A percentile compares a stretch with the other conserved stretches of the same genome.
phyloP scores from a whole-genome alignment of 1,140 invertebrate species.

The Ctenoplectra terminalis region DNA sequence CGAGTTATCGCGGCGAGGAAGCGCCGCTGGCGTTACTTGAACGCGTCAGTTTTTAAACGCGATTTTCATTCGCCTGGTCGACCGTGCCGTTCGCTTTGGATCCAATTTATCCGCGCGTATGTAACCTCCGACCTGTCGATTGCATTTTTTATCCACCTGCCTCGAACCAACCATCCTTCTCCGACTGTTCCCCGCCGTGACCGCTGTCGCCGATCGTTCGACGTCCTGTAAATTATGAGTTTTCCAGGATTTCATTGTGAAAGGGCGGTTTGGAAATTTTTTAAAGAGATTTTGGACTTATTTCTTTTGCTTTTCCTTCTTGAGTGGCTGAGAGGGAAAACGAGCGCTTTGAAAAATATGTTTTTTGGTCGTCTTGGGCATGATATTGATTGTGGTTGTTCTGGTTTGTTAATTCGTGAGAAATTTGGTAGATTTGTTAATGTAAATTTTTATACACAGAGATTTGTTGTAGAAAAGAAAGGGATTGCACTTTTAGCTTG shows the following conservation, averaged over 20 bases:
- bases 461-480: too few species aligned
- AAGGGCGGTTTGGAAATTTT: not conserved
- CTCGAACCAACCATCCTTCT: not conserved
- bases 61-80: constrained; percentile 46
- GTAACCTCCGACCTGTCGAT: constrained; percentile 34
- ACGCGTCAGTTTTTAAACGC: constrained; percentile 59
- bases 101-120: constrained; percentile 33
- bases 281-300: too few species aligned
- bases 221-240: not conserved
- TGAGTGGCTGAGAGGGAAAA: too few species aligned
- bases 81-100: not conserved
- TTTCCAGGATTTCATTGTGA: too few species aligned
- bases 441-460: too few species aligned
- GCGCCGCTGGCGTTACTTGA: constrained; percentile 58
- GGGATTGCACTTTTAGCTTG: too few species aligned
- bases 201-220: constrained; percentile 10
- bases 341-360: too few species aligned
- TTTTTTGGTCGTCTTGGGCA: too few species aligned
- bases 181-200: not conserved
- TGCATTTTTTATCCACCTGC: constrained; percentile 30
- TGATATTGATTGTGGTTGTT: too few species aligned
- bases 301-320: too few species aligned
- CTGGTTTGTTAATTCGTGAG: too few species aligned
- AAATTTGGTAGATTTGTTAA: too few species aligned
- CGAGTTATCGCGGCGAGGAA: constrained; percentile 60